Conservation (phyloP, 2,113 vertebrate species). For the Equus przewalskii region DNA sequence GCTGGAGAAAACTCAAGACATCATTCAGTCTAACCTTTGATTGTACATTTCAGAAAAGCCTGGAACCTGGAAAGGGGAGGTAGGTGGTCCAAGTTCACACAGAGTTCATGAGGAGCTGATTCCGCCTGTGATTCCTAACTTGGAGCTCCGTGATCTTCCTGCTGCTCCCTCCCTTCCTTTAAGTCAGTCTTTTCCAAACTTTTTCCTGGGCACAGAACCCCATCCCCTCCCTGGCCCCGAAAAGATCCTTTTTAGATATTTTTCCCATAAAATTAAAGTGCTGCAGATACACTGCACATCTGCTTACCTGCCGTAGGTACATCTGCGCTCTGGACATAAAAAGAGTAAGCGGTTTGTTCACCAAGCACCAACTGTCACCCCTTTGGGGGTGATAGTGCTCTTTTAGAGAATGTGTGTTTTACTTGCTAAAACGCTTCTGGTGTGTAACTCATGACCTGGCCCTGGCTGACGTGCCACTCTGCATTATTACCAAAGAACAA, state of each 20-base stretch:
- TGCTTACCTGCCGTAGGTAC: neutral
- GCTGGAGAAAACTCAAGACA: neutral
- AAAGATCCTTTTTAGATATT: neutral
- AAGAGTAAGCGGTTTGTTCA: neutral
- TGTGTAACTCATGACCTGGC: neutral
- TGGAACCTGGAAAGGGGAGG: neutral
- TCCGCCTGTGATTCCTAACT: neutral
- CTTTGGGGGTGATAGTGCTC: neutral
- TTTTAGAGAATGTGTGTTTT: neutral
- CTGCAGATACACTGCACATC: neutral
- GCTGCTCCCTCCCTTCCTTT: neutral
- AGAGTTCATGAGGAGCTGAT: neutral
- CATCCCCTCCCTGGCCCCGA: rapidly evolving
- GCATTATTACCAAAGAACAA: neutral
- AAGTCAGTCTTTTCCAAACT: neutral
- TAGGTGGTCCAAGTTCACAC: neutral
- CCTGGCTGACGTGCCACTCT: neutral
- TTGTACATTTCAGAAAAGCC: neutral
- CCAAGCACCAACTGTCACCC: neutral
- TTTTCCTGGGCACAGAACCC: neutral
- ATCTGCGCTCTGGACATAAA: neutral
- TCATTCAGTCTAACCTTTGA: neutral
- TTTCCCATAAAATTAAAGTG: neutral
- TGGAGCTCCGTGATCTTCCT: neutral
- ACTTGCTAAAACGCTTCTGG: neutral